phyloP scores from a whole-genome alignment of 2,113 vertebrate genomes.

The Pomatostomus ruficeps region DNA sequence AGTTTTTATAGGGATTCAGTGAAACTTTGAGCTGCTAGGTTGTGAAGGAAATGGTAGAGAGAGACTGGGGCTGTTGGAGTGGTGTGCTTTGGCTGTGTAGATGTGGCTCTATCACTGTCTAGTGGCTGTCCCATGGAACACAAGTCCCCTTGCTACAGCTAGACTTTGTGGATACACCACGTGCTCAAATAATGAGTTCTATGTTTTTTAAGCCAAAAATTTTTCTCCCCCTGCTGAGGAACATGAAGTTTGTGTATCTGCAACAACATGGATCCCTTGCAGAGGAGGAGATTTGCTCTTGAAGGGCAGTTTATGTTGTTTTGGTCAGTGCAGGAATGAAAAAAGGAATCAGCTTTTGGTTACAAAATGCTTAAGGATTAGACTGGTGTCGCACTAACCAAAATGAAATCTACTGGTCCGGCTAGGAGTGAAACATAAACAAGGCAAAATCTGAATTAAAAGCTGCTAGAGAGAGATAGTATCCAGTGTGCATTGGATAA shows the following conservation, averaged over 20 bases:
- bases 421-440: conserved; percentile 8
- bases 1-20: not conserved
- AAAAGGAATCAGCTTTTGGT: not conserved
- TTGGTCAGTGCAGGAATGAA: not conserved
- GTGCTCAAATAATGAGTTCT: not conserved
- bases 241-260: not conserved
- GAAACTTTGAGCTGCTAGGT: not conserved
- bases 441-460: conserved; percentile 52
- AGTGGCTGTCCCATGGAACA: conserved; percentile 37
- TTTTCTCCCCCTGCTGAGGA: conserved; percentile 30
- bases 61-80: not conserved
- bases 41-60: not conserved
- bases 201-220: not conserved
- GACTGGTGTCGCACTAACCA: not conserved
- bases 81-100: not conserved
- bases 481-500: conserved; percentile 8
- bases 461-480: conserved; percentile 11
- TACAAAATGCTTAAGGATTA: not conserved
- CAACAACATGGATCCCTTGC: not conserved
- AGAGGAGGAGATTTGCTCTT: conserved; percentile 2
- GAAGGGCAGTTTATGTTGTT: not conserved
- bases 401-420: not conserved
- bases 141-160: not conserved
- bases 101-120: conserved; percentile 61
- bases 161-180: conserved; percentile 15